Base-by-base conservation (phyloP, 2,113 vertebrate species). In the Pyrgilauda ruficollis region DNA sequence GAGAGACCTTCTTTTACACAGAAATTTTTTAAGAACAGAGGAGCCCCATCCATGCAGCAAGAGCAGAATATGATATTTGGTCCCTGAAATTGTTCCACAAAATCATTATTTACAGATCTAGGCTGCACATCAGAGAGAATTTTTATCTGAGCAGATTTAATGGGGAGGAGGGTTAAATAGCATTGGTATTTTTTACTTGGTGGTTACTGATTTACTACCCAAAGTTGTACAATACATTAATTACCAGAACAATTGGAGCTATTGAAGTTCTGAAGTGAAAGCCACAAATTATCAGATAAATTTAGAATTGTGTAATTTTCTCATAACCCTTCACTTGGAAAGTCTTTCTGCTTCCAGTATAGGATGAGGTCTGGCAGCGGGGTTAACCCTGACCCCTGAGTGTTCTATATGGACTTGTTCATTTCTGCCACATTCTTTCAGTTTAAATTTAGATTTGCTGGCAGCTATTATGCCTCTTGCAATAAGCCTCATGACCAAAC, bases 381-480 rank as follows among this genome's bases (percentile, higher is more conserved):
- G 84, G 87, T 96, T 96, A 97, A 96, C 97, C 79, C 90, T 91
- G 95, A 98, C 97, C 96, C 84, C 94, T 76, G 28, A 17, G 37
- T 91, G 67, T 91, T 97, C 87, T 96, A 74, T 96, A 96, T 94
- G 76, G 81, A 85, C 47, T 93, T 78, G 63, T 92, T 97, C 56
- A 93, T 90, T 96, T 96, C 97, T 95, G 74, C 69, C 89, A 84
- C 97, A 98, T 98, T 98, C 97, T 97, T 98, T 53, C 81, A 91
- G 87, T 98, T 97, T 96, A 97, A 96, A 88, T 96, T 97, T 92
- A 97, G 96, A 95, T 96, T 95, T 96, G 90, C 91, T 96, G 94
- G 96, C 80, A 95, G 66, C 89, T 91, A 79, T 93, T 80, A 92
- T 35, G 73, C 92, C 93, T 96, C 62, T 91, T 96, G 88, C 77